phyloP scores from a whole-genome alignment of 2,797 vertebrate species.

The Cephalopachus bancanus region DNA sequence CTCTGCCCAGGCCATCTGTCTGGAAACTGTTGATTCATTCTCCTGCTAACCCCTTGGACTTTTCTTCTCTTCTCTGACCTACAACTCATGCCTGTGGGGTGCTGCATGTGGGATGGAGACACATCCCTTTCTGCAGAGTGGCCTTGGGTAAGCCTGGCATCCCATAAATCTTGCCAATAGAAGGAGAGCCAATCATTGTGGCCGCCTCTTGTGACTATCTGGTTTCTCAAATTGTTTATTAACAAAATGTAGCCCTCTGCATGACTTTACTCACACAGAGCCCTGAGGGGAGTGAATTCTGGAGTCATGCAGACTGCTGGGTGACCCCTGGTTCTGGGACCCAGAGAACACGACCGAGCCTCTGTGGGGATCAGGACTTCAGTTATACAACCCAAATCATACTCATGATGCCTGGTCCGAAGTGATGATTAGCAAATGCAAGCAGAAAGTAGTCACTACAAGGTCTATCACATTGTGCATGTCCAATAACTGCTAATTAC shows the following conservation, averaged over 20 bases:
- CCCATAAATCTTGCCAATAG: not conserved
- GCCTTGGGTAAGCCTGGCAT: not conserved
- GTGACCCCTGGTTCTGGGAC: not conserved
- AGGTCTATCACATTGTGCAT: not conserved
- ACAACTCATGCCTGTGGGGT: not conserved
- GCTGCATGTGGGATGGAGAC: not conserved
- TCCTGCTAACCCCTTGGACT: not conserved
- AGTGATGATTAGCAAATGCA: not conserved
- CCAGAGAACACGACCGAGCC: not conserved
- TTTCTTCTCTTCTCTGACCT: not conserved
- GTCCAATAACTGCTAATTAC: not conserved
- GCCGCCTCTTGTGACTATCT: not conserved
- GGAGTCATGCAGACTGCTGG: not conserved
- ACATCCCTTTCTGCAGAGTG: not conserved
- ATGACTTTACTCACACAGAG: not conserved
- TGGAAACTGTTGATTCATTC: not conserved
- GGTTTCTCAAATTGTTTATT: conserved; percentile 3
- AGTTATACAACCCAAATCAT: not conserved
- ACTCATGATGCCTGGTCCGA: not conserved
- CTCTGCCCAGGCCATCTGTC: not conserved
- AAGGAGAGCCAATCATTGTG: not conserved
- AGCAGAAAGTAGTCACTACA: not conserved
- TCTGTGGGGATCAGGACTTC: not conserved
- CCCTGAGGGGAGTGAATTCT: not conserved
- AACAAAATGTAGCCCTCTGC: conserved; percentile 1